Percentiles rank a stretch among this genome's conserved stretches.
Evolutionary conservation across 2,113 vertebrate species (phyloP).

Genomic region (Cephalopterus ornatus): DNA sequence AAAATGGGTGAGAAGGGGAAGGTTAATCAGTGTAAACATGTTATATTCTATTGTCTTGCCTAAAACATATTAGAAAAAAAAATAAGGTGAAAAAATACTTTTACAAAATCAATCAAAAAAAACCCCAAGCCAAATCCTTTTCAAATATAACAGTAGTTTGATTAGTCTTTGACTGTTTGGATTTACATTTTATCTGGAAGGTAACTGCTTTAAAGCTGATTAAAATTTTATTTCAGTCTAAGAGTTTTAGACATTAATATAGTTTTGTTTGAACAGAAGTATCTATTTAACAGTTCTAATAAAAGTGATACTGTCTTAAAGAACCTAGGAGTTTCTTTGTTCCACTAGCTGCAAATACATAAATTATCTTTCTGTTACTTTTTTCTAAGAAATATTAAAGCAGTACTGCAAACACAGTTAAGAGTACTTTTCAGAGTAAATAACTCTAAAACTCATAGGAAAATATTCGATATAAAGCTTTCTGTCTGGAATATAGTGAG

Average conservation of each 20-base stretch:
- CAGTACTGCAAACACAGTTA: background rate
- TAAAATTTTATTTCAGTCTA: background rate
- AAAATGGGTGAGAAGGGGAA: background rate
- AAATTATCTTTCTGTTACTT: background rate
- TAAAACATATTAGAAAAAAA: background rate
- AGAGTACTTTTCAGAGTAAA: background rate
- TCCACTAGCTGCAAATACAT: background rate
- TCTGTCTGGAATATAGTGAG: background rate
- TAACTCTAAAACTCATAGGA: background rate
- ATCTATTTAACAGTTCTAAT: background rate
- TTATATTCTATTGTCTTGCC: background rate
- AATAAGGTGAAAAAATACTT: background rate
- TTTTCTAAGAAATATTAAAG: background rate
- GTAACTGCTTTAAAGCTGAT: background rate
- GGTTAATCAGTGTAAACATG: background rate
- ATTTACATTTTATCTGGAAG: background rate
- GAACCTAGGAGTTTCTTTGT: background rate
- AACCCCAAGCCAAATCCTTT: background rate
- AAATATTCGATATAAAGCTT: background rate
- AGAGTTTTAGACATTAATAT: background rate
- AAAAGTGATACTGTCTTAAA: background rate
- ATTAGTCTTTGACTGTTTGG: background rate
- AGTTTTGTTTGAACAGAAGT: background rate
- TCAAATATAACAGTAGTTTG: background rate
- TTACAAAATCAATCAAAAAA: background rate